Base-by-base conservation (phyloP, 2,113 vertebrate species). In the Hydrolagus affinis region DNA sequence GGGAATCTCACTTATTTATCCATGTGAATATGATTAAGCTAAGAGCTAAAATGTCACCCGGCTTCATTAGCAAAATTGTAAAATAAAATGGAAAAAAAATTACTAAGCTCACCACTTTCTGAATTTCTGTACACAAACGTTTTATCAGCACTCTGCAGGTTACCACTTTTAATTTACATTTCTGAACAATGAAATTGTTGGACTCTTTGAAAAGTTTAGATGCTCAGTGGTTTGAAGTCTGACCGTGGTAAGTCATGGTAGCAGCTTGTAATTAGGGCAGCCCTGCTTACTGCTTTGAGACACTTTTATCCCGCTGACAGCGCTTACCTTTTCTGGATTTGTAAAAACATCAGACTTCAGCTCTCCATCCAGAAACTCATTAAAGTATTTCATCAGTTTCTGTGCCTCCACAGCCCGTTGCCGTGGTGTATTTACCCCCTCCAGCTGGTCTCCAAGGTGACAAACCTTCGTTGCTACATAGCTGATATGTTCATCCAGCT, bases 391-490 rank as follows among this genome's bases (percentile, higher is more conserved):
- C 98, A 99, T 99, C 89, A 99, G 91, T 89, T 97, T 98, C 92
- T 99, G 97, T 87, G 97, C 97, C 88, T 99, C 98, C 87, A 99
- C 98, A 56, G 97, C 97, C 87, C 98, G 93, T 90, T 99, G 98
- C 86, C 98, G 94, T 44, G 98, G 98, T 14, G 96, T 99, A 90
- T 99, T 99, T 87, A 99, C 98, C 87, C 98, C 98, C 90, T 99
- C 98, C 87, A 99, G 91, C 89, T 98, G 97, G 92, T 99, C 98
- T 0, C 98, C 98, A 87, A 99, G 95, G 92, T 99, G 98, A 91
- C 98, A 99, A 89, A 99, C 98, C 90, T 99, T 99, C 14, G 98
- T 99, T 85, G 98, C 98, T 90, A 99, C 98, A 86, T 99, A 99
- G 90, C 97, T 99, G 91, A 99, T 99, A 87, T 99, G 98, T 88